Percentiles rank a stretch among this genome's conserved stretches.
Evolutionary conservation across 2,888 invertebrate species (phyloP).

Genomic region (Magallana nippona): DNA sequence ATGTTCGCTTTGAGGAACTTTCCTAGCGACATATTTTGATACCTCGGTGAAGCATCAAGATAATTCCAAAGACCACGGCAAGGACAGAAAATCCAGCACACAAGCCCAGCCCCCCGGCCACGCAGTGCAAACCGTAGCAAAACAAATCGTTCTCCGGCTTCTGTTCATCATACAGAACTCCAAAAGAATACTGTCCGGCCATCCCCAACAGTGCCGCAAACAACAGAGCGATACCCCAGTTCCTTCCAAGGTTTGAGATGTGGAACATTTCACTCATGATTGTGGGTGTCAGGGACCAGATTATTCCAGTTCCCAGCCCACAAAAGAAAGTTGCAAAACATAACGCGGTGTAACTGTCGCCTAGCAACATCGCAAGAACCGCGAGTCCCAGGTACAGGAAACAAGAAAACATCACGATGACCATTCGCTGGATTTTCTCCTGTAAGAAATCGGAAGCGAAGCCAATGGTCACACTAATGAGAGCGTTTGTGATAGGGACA

Average conservation of each 20-base stretch:
- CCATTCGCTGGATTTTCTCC: slow-evolving; percentile 53
- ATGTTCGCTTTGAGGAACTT: not conserved
- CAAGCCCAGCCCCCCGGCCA: slow-evolving; percentile 53
- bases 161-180: slow-evolving; percentile 57
- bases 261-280: slow-evolving; percentile 59
- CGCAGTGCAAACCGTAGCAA: slow-evolving; percentile 57
- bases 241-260: slow-evolving; percentile 58
- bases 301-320: slow-evolving; percentile 55
- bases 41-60: not conserved
- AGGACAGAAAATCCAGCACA: slow-evolving; percentile 48
- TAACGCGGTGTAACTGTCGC: slow-evolving; percentile 47
- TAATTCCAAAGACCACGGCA: slow-evolving; percentile 44
- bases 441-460: slow-evolving; percentile 57
- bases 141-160: slow-evolving; percentile 26
- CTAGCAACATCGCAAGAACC: slow-evolving; percentile 49
- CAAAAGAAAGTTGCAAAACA: slow-evolving; percentile 55
- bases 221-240: slow-evolving; percentile 63
- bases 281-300: slow-evolving; percentile 59
- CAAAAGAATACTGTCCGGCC: slow-evolving; percentile 55
- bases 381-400: slow-evolving; percentile 49
- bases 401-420: slow-evolving; percentile 51
- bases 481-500: slow-evolving; percentile 58
- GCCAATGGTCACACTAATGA: slow-evolving; percentile 55
- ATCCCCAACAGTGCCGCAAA: slow-evolving; percentile 55
- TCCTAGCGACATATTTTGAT: not conserved